A percentile compares a stretch with the other conserved stretches of the same genome.
phyloP scores from a whole-genome alignment of 2,888 invertebrate species.

The Melolontha melolontha region DNA sequence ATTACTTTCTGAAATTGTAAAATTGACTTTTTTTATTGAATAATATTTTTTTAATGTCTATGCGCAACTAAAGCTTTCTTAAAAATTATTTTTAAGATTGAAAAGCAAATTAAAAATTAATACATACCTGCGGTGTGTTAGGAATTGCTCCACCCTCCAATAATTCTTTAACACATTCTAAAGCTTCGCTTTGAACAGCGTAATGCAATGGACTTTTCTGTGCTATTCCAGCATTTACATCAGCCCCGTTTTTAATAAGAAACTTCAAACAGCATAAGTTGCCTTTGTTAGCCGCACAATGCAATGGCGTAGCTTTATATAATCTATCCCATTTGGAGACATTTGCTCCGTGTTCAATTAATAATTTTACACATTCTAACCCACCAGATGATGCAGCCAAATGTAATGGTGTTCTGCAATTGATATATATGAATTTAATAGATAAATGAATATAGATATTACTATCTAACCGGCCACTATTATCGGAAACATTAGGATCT shows the following conservation, averaged over 20 bases:
- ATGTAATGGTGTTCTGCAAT: conserved; percentile 76
- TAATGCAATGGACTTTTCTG: conserved; percentile 84
- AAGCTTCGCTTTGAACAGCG: conserved; percentile 82
- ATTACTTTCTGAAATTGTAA: no score
- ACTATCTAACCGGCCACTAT: conserved; percentile 72
- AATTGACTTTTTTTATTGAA: no score
- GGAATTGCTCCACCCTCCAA: conserved; percentile 84
- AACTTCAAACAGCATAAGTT: conserved; percentile 72
- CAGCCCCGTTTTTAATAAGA: conserved; percentile 79
- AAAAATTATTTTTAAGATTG: no score
- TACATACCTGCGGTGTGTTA: conserved; percentile 80
- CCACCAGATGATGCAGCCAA: conserved; percentile 83
- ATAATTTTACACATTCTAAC: conserved; percentile 75
- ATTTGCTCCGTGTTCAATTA: conserved; percentile 75
- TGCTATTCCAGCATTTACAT: conserved; percentile 78
- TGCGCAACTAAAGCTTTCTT: no score
- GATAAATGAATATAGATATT: neutral
- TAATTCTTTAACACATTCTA: conserved; percentile 79
- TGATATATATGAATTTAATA: neutral
- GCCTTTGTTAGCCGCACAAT: conserved; percentile 80
- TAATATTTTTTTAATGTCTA: no score
- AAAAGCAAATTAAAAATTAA: neutral
- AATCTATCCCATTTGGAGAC: conserved; percentile 80
- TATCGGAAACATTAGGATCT: conserved; percentile 75
- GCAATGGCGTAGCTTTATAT: conserved; percentile 79